These are phyloP conservation scores for Ormyrus rosae DNA, from an alignment of 2,888 invertebrate genomes.

Conservation along the genomic window DNA sequence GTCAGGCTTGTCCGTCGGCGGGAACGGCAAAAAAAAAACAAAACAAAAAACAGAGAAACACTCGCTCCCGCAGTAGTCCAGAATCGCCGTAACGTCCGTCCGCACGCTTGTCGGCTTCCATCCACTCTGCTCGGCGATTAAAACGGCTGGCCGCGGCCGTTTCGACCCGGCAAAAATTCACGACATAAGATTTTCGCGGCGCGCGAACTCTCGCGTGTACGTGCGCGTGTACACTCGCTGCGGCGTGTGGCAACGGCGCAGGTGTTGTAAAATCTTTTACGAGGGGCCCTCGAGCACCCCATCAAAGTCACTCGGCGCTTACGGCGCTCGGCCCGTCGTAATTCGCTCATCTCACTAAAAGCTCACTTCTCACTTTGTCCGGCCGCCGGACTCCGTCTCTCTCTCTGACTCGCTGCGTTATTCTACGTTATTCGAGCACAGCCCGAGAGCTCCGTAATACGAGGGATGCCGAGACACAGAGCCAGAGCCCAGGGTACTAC, in stretches of 20 bases:
- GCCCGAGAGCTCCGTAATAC: too few species aligned
- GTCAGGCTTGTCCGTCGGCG: background rate
- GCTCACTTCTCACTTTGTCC: slow-evolving; percentile 58
- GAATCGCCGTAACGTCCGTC: slow-evolving; percentile 4
- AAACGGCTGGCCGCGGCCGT: too few species aligned
- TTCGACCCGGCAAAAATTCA: too few species aligned
- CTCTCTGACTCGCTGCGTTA: too few species aligned
- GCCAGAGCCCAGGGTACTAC: too few species aligned
- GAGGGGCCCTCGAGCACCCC: slow-evolving; percentile 36
- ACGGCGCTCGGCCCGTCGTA: slow-evolving; percentile 29
- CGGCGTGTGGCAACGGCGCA: too few species aligned
- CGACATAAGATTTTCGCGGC: slow-evolving; percentile 2
- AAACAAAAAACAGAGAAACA: background rate
- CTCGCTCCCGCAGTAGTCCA: background rate
- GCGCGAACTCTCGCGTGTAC: background rate
- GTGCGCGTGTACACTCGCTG: too few species aligned
- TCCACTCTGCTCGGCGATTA: too few species aligned
- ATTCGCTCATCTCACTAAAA: slow-evolving; percentile 60
- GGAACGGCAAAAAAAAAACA: too few species aligned
- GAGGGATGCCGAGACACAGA: too few species aligned
- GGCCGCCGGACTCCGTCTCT: background rate
- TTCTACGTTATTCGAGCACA: too few species aligned
- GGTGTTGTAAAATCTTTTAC: slow-evolving; percentile 58
- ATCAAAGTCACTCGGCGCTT: slow-evolving; percentile 53
- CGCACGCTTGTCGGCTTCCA: background rate